Percentiles rank a stretch among this genome's conserved stretches.
Conservation (phyloP, 2,113 vertebrate genomes). For the Forbesichthys papilliferus region DNA sequence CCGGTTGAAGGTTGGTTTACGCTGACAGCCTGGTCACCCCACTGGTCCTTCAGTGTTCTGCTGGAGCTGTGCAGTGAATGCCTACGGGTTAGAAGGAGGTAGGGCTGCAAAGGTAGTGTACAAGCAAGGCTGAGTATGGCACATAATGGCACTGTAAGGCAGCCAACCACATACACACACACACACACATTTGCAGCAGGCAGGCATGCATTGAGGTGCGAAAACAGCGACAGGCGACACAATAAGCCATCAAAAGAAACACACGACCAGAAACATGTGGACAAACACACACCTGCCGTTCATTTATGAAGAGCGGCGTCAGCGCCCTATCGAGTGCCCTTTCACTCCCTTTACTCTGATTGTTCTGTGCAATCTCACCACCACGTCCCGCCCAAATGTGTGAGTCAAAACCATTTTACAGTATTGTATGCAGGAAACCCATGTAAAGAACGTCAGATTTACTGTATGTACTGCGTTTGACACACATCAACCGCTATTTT, state of each 20-base stretch:
- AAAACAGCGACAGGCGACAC: background rate
- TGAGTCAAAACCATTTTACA: conserved; percentile 2
- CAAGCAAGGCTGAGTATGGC: conserved; percentile 51
- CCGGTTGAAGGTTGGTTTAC: conserved; percentile 3
- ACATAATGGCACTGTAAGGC: conserved; percentile 36
- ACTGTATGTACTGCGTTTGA: too few relatives aligned
- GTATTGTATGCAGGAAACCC: too few relatives aligned
- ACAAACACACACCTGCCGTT: conserved; percentile 1
- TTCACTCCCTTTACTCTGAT: conserved; percentile 1
- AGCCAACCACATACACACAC: conserved; percentile 15
- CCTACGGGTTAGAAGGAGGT: conserved; percentile 77
- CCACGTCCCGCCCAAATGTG: conserved; percentile 37
- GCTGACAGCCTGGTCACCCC: conserved; percentile 8
- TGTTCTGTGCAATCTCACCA: conserved; percentile 39
- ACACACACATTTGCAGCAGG: background rate
- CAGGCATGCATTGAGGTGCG: background rate
- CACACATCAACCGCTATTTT: too few relatives aligned
- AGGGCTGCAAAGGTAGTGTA: conserved; percentile 56
- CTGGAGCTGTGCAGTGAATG: conserved; percentile 35
- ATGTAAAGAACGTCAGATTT: too few relatives aligned
- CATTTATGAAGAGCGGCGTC: background rate
- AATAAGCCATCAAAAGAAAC: background rate
- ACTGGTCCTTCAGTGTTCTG: conserved; percentile 29
- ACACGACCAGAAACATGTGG: background rate
- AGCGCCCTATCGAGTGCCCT: background rate